These are phyloP conservation scores for Hemibagrus guttatus DNA, from an alignment of 2,797 vertebrate species.

Conservation along the genomic window DNA sequence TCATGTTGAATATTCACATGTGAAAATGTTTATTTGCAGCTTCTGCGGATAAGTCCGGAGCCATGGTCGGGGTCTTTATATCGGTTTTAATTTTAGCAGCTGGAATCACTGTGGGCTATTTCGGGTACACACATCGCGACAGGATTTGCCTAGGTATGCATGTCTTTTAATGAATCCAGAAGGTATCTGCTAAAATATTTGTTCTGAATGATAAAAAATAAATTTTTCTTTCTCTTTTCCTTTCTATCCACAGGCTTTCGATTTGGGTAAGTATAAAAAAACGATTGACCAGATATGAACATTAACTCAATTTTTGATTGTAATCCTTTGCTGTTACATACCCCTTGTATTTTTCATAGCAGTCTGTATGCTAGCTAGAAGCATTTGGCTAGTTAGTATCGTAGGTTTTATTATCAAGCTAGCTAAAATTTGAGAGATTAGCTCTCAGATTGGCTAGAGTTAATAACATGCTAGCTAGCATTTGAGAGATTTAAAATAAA, in stretches of 20 bases:
- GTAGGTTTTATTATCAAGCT: no score
- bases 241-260: slow-evolving; percentile 63
- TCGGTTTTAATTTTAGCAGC: slow-evolving; percentile 68
- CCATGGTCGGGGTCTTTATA: slow-evolving; percentile 71
- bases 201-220: not conserved
- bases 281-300: not conserved
- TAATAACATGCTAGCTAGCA: not conserved
- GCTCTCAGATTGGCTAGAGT: not conserved
- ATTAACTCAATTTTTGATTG: not conserved
- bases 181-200: not conserved
- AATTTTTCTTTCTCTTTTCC: slow-evolving; percentile 14
- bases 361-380: not conserved
- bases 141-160: slow-evolving; percentile 73
- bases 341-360: not conserved
- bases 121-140: slow-evolving; percentile 68
- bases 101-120: slow-evolving; percentile 61
- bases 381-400: not conserved
- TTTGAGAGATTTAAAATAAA: not conserved
- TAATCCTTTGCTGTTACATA: not conserved
- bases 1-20: not conserved
- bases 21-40: slow-evolving; percentile 50
- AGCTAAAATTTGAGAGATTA: not conserved
- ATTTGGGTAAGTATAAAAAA: slow-evolving; percentile 69
- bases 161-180: not conserved
- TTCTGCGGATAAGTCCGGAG: slow-evolving; percentile 66